phyloP scores from a whole-genome alignment of 1,140 invertebrate genomes.

The Neodiprion virginianus region DNA sequence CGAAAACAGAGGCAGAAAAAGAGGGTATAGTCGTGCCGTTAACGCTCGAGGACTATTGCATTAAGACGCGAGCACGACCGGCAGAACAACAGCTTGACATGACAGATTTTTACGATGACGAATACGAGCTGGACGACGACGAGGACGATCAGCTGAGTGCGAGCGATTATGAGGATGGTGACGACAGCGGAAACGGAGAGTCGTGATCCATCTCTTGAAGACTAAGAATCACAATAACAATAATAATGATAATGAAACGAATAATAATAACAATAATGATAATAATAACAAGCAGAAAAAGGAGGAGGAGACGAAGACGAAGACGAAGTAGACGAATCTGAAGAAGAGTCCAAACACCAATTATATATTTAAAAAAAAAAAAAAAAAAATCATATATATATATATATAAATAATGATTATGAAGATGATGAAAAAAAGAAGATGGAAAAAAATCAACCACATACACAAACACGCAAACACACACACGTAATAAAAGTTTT shows the following conservation, averaged over 20 bases:
- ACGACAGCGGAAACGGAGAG: slow-evolving; percentile 83
- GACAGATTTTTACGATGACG: slow-evolving; percentile 94
- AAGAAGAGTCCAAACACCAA: no score
- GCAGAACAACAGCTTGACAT: slow-evolving; percentile 82
- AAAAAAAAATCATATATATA: no score
- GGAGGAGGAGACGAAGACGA: no score
- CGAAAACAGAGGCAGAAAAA: slow-evolving; percentile 92
- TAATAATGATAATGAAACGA: not conserved
- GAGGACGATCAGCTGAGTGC: slow-evolving; percentile 71
- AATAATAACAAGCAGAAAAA: no score
- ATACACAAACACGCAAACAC: no score
- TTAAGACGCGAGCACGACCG: slow-evolving; percentile 86
- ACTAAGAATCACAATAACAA: slow-evolving; percentile 23
- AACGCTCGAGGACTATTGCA: slow-evolving; percentile 98
- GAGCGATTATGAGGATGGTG: slow-evolving; percentile 74
- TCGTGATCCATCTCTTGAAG: slow-evolving; percentile 61
- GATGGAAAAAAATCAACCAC: no score
- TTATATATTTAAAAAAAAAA: no score
- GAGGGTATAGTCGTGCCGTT: slow-evolving; percentile 97
- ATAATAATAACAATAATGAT: no score
- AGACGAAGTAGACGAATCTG: no score
- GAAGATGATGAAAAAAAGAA: no score
- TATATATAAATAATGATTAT: no score
- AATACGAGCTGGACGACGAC: slow-evolving; percentile 83
- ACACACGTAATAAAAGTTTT: no score